Conservation (phyloP, 2,888 invertebrate genomes). For the Pollenia angustigena region DNA sequence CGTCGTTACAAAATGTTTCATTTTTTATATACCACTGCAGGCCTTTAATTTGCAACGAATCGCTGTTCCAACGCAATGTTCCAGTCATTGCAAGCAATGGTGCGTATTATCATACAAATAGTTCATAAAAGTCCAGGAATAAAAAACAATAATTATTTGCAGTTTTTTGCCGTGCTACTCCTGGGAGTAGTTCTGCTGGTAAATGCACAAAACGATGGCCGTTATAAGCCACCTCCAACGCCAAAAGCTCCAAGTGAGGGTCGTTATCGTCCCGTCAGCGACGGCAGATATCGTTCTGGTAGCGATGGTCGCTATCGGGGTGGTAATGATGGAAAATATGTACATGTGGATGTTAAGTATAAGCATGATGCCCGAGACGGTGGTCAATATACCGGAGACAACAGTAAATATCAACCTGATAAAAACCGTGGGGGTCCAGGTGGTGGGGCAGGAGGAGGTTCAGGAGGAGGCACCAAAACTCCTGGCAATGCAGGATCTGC, state of each 20-base stretch:
- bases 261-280: slow-evolving; percentile 77
- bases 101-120: slow-evolving; percentile 1
- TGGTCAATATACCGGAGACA: slow-evolving; percentile 78
- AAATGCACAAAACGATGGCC: slow-evolving; percentile 82
- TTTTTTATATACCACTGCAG: slow-evolving; percentile 38
- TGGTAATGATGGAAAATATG: slow-evolving; percentile 84
- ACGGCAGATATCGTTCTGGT: slow-evolving; percentile 84
- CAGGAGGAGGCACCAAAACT: slow-evolving; percentile 74
- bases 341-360: slow-evolving; percentile 84
- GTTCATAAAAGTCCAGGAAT: background rate
- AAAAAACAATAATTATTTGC: background rate
- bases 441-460: slow-evolving; percentile 76
- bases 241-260: slow-evolving; percentile 76
- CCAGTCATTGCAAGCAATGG: slow-evolving; percentile 34
- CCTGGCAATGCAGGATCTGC: background rate
- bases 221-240: slow-evolving; percentile 83
- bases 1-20: slow-evolving; percentile 46
- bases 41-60: slow-evolving; percentile 17
- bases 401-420: slow-evolving; percentile 76
- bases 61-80: slow-evolving; percentile 47
- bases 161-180: slow-evolving; percentile 66
- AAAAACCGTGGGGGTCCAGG: slow-evolving; percentile 75
- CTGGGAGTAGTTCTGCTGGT: slow-evolving; percentile 72
- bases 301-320: slow-evolving; percentile 81
- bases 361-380: slow-evolving; percentile 78